Base-by-base conservation (phyloP, 2,888 invertebrate genomes). In the Macaria liturata region DNA sequence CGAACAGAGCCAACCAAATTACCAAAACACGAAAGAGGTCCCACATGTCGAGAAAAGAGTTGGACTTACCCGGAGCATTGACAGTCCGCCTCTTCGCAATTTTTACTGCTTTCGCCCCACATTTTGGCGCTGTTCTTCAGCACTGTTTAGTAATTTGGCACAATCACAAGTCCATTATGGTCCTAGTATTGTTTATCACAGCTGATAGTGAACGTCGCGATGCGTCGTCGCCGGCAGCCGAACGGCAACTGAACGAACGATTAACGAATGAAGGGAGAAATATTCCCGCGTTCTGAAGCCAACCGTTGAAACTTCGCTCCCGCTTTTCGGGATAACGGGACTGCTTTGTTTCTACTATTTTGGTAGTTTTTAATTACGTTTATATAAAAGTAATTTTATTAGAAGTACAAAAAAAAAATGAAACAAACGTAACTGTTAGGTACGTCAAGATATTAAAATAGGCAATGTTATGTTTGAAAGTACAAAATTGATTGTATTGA, bases 61-160 rank as follows among this genome's bases (percentile, higher is more conserved):
- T 6, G 34, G 34, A 82, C 89, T 82, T 65, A 91, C 91, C 89
- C 89, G 30, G 89, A 87, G 57, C 91, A 91, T 63, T 91, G 89
- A 76, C 91, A 91, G 76, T 90, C 84, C 1, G 65, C 73, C 62
- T 91, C 91, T 71, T 91, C 91, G 71, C 91, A 91, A 48, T 81
- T 77, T 59, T 84, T 77, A 65, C 88, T 88, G 75, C 76, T 85
- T 61, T 82, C 88, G 30, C 86, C 88, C 87, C 86, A 91, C 91
- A 91, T 91, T 77, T 80, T 87, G 66, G 69, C 67, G 68, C 63
- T 46, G 67, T 68, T 67, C 57, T 62, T 66, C 62, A 8, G 62
- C 74, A 78, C 74, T 65, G 46, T 51, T 3, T 3, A 34, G 4
- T 9, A 66, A 64, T 66, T 64, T 73, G 75, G 80, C 78, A 76